Evolutionary conservation across 2,113 vertebrate species (phyloP).

Genomic region (Marmota monax): DNA sequence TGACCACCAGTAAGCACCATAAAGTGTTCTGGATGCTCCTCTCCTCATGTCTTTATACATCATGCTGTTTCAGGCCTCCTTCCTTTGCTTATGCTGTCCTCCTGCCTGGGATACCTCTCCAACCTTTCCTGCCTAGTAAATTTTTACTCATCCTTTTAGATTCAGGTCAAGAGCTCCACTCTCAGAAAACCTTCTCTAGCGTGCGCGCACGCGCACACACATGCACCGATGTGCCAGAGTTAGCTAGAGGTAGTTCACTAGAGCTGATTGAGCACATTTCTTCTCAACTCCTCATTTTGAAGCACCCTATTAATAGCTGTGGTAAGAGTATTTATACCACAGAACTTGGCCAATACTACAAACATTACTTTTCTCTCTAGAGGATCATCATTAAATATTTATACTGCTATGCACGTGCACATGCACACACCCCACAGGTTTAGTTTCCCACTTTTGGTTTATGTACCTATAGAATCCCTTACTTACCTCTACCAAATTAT

Average conservation of each 20-base stretch:
- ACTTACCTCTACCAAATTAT: neutral
- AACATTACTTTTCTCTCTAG: neutral
- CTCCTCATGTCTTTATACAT: neutral
- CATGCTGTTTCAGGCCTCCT: neutral
- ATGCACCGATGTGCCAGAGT: neutral
- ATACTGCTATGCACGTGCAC: neutral
- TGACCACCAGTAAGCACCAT: neutral
- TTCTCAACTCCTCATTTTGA: neutral
- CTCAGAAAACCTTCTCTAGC: neutral
- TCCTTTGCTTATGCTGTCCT: neutral
- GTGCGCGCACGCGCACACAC: neutral
- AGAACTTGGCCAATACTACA: neutral
- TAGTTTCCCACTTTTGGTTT: neutral
- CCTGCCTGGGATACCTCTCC: neutral
- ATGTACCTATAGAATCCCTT: too few species aligned
- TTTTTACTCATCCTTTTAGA: neutral
- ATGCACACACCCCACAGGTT: accelerated
- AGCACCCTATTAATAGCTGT: neutral
- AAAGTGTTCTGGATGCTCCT: neutral
- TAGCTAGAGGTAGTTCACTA: neutral
- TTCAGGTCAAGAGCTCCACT: neutral
- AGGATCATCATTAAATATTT: neutral
- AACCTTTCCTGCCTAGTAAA: neutral
- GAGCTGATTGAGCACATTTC: neutral
- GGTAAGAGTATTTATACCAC: neutral